Evolutionary conservation across 2,888 invertebrate genomes (phyloP).

Genomic region (Allacma fusca): DNA sequence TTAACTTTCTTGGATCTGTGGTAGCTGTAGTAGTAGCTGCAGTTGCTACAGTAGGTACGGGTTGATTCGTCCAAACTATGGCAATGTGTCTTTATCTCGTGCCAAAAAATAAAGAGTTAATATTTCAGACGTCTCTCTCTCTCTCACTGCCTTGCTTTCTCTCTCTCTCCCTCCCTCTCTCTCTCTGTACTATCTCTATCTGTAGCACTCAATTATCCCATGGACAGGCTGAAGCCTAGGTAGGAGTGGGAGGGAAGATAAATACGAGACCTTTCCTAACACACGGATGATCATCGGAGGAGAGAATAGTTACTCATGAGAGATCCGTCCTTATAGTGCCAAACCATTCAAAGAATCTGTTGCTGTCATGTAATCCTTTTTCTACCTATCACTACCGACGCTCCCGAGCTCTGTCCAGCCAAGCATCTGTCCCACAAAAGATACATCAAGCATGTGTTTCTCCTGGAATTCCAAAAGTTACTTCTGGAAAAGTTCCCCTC

Average conservation of each 20-base stretch:
- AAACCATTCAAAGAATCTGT: neutral
- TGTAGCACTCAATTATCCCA: too few relatives aligned
- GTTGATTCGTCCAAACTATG: neutral
- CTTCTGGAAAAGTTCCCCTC: too few relatives aligned
- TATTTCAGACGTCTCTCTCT: slow-evolving; percentile 4
- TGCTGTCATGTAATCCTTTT: slow-evolving; percentile 11
- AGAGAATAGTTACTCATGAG: neutral
- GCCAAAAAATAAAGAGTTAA: neutral
- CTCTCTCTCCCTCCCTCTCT: too few relatives aligned
- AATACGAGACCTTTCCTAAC: too few relatives aligned
- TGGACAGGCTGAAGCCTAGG: too few relatives aligned
- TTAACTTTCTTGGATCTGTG: too few relatives aligned
- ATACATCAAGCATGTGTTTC: neutral
- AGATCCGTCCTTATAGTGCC: neutral
- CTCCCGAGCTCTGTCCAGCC: neutral
- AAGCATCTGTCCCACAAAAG: slow-evolving; percentile 1
- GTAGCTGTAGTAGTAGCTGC: too few relatives aligned
- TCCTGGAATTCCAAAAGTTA: too few relatives aligned
- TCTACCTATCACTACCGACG: neutral
- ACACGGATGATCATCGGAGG: too few relatives aligned
- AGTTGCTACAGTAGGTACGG: too few relatives aligned
- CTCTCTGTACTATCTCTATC: too few relatives aligned
- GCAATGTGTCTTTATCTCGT: neutral
- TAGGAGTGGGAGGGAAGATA: too few relatives aligned
- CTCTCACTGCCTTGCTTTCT: neutral